Evolutionary conservation across 2,113 vertebrate genomes (phyloP).

Genomic region (Marmota monax): DNA sequence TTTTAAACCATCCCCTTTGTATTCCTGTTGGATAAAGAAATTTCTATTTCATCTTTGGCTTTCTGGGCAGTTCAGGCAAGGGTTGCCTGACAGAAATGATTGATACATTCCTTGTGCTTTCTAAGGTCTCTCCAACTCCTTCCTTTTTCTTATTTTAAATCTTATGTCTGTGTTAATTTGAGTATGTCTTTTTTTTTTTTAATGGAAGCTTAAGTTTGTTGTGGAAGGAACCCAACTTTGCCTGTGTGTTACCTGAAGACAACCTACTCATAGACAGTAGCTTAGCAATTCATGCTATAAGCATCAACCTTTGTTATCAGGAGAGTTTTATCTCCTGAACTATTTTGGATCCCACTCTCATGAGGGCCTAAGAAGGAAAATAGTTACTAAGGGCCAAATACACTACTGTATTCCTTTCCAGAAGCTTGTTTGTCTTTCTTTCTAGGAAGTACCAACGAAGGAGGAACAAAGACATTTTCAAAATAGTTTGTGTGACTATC

Average conservation of each 20-base stretch:
- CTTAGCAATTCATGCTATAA: constrained; percentile 78
- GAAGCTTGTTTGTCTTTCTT: background rate
- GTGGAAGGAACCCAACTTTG: constrained; percentile 82
- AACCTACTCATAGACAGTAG: constrained; percentile 81
- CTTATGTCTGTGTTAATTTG: constrained; percentile 86
- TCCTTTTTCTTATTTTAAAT: constrained; percentile 76
- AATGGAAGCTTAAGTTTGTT: constrained; percentile 86
- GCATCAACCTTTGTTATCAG: constrained; percentile 61
- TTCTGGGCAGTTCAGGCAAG: constrained; percentile 89
- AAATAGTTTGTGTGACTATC: background rate
- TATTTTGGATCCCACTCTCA: background rate
- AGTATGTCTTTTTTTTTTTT: constrained; percentile 83
- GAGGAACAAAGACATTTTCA: background rate
- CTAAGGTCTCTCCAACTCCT: background rate
- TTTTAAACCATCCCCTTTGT: constrained; percentile 87
- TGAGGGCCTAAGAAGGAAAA: constrained; percentile 28
- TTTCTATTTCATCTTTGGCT: constrained; percentile 95
- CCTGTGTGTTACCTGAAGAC: constrained; percentile 84
- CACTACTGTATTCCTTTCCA: background rate
- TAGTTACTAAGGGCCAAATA: constrained; percentile 57
- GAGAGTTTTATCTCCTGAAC: constrained; percentile 67
- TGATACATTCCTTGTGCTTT: constrained; percentile 82
- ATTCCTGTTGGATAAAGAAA: constrained; percentile 95
- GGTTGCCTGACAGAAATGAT: constrained; percentile 85
- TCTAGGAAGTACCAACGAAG: background rate